Base-by-base conservation (phyloP, 2,797 vertebrate species). In the Lepidocolaptes lacrymiger region DNA sequence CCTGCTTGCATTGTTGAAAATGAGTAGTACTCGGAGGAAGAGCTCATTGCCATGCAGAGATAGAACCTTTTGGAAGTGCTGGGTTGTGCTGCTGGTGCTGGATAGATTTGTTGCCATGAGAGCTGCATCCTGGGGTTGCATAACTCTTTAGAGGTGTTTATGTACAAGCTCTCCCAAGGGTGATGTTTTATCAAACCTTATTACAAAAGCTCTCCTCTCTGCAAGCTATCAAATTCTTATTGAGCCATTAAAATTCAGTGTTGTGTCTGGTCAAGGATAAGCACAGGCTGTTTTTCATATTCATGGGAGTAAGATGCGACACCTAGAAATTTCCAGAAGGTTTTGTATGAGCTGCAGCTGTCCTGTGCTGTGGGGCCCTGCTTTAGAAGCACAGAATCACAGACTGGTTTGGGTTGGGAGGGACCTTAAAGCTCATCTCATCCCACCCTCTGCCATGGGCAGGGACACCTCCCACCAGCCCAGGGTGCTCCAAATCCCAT, bases 121-220 rank as follows among this genome's bases (percentile, higher is more conserved):
- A 71, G 91, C 91, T 26, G 85, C 86, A 8, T 26, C 12, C 85
- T 30, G 74, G 67, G 71, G 54, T 63, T 90, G 91, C 85, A 69
- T 78, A 84, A 93, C 79, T 84, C 87, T 91, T 93, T 36, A 24
- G 91, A 93, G 91, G 86, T 82, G 86, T 96, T 97, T 94, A 72
- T 88, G 78, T 63, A 32, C 22, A 8, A 85, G 37, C 39, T 69
- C 37, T 93, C 95, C 96, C 93, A 75, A 63, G 85, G 91, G 95
- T 89, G 91, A 82, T 91, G 88, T 95, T 96, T 97, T 91, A 94
- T 91, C 91, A 96, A 91, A 93, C 78, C 49, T 86, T 66, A 78
- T 86, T 85, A 82, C 73, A 61, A 77, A 85, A 92, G 43, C 46
- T 78, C 69, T 96, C 66, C 9, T 87, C 78, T 88, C 84, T 15